Evolutionary conservation across 2,113 vertebrate genomes (phyloP), one percentile per base, ranked within the genome.

Genomic region (Sapayoa aenigma): DNA sequence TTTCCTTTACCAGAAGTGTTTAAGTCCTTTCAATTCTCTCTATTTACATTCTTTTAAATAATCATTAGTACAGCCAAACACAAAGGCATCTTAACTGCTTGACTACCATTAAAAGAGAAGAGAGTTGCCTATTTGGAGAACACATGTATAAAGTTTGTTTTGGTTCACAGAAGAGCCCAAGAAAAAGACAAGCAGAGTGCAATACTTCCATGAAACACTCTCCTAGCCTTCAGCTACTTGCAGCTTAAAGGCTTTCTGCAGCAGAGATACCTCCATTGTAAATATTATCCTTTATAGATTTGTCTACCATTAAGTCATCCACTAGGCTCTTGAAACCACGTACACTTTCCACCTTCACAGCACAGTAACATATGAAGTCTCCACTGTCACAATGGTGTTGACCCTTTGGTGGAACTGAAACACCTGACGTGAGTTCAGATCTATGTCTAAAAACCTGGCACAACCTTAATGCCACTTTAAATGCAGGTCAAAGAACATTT

Each of bases 1-100:
- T 87, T 96, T 97, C 95, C 96, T 95, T 94, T 94, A 96, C 93
- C 93, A 94, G 93, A 95, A 96, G 39, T 14, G 41, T 85, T 94
- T 28, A 78, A 75, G 89, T 73, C 25, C n/a, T 74, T 95, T 37
- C 72, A 63, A 7, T 83, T 86, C 15, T 79, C 87, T 89, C 6
- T 53, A 76, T 63, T 90, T 84, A 81, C 82, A 75, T 94, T 88
- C 63, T 86, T 79, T 75, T 92, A 92, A 90, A 78, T 62, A 90
- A 67, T 35, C 71, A 44, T 63, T 52, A 84, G 31, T 44, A 78
- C 39, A 84, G 69, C 24, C 77, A 82, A 78, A 74, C 44, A 77
- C 3, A 23, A 86, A 85, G 47, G 49, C 58, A 41, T 90, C 35
- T 85, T 83, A 93, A 93, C 76, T 7, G 3, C 58, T 41, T 41